Evolutionary conservation across 2,888 invertebrate genomes (phyloP).

Genomic region (Drosophila vallismaia): DNA sequence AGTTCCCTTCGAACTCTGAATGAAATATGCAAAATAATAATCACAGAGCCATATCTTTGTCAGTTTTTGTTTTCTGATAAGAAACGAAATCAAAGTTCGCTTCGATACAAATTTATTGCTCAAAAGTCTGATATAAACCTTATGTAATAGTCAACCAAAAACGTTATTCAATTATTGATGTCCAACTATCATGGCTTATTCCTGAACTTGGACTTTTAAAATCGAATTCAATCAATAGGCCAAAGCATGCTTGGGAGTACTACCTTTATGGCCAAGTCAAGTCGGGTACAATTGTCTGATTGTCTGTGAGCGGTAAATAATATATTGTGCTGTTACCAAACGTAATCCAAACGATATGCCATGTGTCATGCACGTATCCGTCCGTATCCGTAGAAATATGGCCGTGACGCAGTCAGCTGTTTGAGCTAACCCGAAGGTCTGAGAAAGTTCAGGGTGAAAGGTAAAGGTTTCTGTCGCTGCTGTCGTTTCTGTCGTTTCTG

Average conservation of each 20-base stretch:
- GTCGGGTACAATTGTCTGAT: conserved; percentile 33
- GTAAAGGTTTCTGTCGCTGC: conserved; percentile 51
- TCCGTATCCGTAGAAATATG: conserved; percentile 7
- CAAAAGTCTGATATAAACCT: too few species aligned
- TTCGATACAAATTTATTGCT: too few species aligned
- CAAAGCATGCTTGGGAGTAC: conserved; percentile 11
- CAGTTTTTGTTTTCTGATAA: conserved; percentile 1
- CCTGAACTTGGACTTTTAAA: conserved; percentile 24
- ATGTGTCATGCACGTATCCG: conserved; percentile 32
- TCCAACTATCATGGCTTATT: conserved; percentile 9
- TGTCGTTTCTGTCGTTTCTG: too few species aligned
- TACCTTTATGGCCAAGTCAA: conserved; percentile 31
- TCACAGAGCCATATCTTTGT: not conserved
- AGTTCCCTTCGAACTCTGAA: conserved; percentile 2
- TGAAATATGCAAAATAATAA: conserved; percentile 26
- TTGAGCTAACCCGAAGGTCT: conserved; percentile 60
- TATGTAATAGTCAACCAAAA: too few species aligned
- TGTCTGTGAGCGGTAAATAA: conserved; percentile 49
- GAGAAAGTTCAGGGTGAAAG: conserved; percentile 64
- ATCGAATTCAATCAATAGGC: conserved; percentile 41
- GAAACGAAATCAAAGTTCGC: conserved; percentile 19
- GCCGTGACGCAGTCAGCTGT: conserved; percentile 49
- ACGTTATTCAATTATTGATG: conserved; percentile 18
- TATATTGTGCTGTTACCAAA: conserved; percentile 22
- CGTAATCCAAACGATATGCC: conserved; percentile 38